Evolutionary conservation across 2,888 invertebrate genomes (phyloP), one percentile per base, ranked within the genome.

Genomic region (Odontomyia ornata): DNA sequence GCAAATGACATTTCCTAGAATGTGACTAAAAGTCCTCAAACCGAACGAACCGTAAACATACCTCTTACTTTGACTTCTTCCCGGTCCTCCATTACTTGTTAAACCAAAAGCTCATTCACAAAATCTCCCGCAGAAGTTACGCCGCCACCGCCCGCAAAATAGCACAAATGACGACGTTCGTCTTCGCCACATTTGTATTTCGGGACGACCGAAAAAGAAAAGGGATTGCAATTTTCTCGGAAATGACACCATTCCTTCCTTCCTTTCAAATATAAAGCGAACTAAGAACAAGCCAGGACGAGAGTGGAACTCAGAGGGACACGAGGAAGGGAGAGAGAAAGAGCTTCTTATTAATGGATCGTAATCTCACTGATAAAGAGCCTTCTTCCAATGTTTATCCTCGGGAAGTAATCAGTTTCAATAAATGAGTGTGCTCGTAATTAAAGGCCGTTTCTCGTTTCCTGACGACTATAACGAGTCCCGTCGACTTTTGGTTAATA

Each of bases 401-500:
- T 30, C 36, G 67, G 64, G 73, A 79, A 77, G 79, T 79, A 79
- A 79, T 79, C 77, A 79, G 79, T 76, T 77, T 64, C 79, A 76
- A 79, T 79, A 79, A 79, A 79, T 79, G 77, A 79, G 77, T 77
- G 75, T 75, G 47, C 67, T 56, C 62, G 77, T 79, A 79, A 79
- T 79, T 79, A 79, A 76, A 77, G 76, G 60, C 71, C 69, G 77
- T 79, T 79, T 77, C 77, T 79, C 79, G 72, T 52, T 72, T 30
- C 30, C 72, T 36, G 67, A 28, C 72, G 52, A 72, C 72, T 72
- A 30, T 52, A 71, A 72, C n/a, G 47, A 71, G 72, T 72, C 56
- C 72, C 72, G 46, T 46, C 46, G 72, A 72, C 72, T 72, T 72
- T 56, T 72, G 57, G 72, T 72, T 67, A 72, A 72, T 72, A 72